These are phyloP conservation scores for Acanthopagrus latus DNA, from an alignment of 2,797 vertebrate species.

Conservation along the genomic window DNA sequence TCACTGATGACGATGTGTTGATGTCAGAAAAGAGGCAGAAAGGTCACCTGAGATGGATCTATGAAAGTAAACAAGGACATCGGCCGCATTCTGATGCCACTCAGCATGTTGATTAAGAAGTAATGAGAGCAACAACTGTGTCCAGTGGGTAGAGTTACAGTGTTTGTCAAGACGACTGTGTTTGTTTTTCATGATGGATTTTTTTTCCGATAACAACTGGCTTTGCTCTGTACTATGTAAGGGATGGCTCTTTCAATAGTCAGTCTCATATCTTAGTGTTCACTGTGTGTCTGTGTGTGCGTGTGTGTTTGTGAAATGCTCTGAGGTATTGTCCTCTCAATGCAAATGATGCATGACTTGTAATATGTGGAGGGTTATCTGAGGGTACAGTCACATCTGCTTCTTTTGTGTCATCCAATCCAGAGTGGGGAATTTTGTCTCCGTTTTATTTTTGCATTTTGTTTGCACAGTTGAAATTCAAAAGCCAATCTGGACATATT, in stretches of 20 bases:
- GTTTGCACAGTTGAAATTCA: neutral
- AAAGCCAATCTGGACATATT: neutral
- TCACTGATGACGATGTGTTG: constrained; percentile 20
- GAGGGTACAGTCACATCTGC: constrained; percentile 37
- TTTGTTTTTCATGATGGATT: constrained; percentile 41
- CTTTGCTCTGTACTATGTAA: constrained; percentile 18
- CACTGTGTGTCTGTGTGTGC: neutral
- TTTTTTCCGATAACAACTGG: constrained; percentile 52
- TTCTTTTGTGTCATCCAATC: constrained; percentile 16
- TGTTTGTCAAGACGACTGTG: constrained; percentile 18
- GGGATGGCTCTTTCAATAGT: constrained; percentile 43
- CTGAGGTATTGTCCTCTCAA: constrained; percentile 35
- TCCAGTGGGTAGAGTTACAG: constrained; percentile 37
- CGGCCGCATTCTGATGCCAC: constrained; percentile 22
- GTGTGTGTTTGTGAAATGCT: constrained; percentile 7
- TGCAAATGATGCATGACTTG: constrained; percentile 51
- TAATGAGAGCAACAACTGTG: constrained; percentile 56
- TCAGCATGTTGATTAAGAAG: constrained; percentile 58
- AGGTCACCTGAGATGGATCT: constrained; percentile 64
- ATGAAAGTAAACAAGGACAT: constrained; percentile 63
- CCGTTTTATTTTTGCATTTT: neutral
- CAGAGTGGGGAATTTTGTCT: neutral
- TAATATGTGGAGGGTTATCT: constrained; percentile 39
- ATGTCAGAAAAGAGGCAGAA: constrained; percentile 48
- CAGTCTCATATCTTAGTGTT: constrained; percentile 27